Percentiles rank a stretch among this genome's conserved stretches.
Conservation (phyloP, 2,888 invertebrate genomes). For the Magallana nippona region DNA sequence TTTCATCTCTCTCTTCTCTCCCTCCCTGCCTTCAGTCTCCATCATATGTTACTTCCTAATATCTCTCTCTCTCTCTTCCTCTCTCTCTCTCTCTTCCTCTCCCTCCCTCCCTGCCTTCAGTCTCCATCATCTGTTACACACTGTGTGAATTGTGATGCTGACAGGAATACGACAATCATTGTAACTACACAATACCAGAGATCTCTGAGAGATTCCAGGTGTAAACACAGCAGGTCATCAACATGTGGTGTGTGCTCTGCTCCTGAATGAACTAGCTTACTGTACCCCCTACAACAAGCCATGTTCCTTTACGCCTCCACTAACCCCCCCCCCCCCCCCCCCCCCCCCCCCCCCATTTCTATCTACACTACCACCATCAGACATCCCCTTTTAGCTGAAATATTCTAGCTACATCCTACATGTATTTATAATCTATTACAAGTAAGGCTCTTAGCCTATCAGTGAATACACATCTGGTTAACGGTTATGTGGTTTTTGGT, state of each 20-base stretch:
- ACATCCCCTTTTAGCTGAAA: too few species aligned
- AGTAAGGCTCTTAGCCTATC: too few species aligned
- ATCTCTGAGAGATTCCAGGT: not conserved
- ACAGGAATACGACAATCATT: not conserved
- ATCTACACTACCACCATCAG: too few species aligned
- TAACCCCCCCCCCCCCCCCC: too few species aligned
- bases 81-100: not conserved
- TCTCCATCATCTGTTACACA: not conserved
- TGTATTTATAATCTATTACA: too few species aligned
- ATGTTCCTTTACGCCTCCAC: too few species aligned
- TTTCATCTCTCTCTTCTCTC: not conserved
- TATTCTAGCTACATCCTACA: too few species aligned
- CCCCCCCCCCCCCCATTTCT: too few species aligned
- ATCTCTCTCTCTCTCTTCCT: not conserved
- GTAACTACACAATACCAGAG: not conserved
- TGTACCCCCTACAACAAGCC: too few species aligned
- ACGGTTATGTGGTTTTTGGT: too few species aligned
- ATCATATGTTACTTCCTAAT: not conserved
- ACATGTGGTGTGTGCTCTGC: slow-evolving; percentile 10
- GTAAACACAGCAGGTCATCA: not conserved
- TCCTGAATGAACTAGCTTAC: not conserved
- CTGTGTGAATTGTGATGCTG: not conserved
- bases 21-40: not conserved
- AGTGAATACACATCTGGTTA: too few species aligned
- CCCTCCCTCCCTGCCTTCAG: not conserved